Conservation (phyloP, 2,113 vertebrate species). For the Grammomys dolichurus region DNA sequence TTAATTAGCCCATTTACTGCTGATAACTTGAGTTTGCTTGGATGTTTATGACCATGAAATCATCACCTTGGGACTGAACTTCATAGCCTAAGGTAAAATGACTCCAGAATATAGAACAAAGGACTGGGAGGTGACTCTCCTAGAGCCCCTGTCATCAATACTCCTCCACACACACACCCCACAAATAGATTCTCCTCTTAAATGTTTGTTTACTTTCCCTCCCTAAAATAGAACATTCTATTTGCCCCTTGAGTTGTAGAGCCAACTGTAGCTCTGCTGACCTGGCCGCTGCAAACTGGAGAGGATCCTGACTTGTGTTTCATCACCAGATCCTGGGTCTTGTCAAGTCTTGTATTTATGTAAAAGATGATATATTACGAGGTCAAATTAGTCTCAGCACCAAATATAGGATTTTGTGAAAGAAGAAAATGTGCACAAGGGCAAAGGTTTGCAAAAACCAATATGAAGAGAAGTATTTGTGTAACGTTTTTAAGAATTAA, state of each 20-base stretch:
- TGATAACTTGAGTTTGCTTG: slow-evolving; percentile 11
- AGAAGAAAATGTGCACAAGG: slow-evolving; percentile 58
- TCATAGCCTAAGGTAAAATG: not conserved
- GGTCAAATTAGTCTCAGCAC: slow-evolving; percentile 70
- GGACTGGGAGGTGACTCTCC: slow-evolving; percentile 10
- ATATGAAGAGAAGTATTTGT: slow-evolving; percentile 72
- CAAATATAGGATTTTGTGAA: slow-evolving; percentile 75
- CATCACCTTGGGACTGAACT: not conserved
- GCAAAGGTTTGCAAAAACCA: slow-evolving; percentile 71
- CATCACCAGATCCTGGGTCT: slow-evolving; percentile 71
- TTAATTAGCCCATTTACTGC: slow-evolving; percentile 33
- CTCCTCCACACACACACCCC: not conserved
- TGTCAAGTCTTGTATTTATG: slow-evolving; percentile 78
- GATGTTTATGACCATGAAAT: slow-evolving; percentile 29
- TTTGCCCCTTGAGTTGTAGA: slow-evolving; percentile 54
- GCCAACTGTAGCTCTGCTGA: slow-evolving; percentile 64
- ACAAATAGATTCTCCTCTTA: slow-evolving; percentile 4
- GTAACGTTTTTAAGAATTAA: slow-evolving; percentile 70
- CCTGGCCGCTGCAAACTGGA: slow-evolving; percentile 54
- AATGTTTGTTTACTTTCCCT: slow-evolving; percentile 61
- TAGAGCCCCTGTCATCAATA: not conserved
- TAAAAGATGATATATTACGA: slow-evolving; percentile 76
- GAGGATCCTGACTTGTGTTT: slow-evolving; percentile 63
- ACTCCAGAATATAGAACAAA: slow-evolving; percentile 37
- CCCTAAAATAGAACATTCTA: slow-evolving; percentile 59